These are phyloP conservation scores for Mus pahari DNA, from an alignment of 2,113 vertebrate genomes.

Conservation along the genomic window DNA sequence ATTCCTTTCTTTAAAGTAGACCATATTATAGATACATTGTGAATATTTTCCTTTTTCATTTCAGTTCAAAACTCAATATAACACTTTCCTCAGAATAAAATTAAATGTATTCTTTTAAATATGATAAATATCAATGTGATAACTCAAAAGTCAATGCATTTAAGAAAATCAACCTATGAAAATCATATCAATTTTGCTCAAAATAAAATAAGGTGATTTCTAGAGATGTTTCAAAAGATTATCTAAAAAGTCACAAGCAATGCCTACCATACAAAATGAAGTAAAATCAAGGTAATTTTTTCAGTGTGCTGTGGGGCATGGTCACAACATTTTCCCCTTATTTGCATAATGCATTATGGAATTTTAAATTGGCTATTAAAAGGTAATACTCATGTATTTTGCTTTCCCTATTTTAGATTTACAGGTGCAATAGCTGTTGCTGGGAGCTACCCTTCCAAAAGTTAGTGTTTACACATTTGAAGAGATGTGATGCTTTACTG, in stretches of 20 bases:
- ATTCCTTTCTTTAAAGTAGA: neutral
- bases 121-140: neutral
- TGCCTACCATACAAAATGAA: constrained; percentile 21
- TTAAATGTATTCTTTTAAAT: neutral
- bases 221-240: neutral
- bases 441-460: constrained; percentile 69
- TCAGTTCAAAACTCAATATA: neutral
- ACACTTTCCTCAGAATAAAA: neutral
- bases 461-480: constrained; percentile 72
- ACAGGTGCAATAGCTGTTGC: constrained; percentile 43
- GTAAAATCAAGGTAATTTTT: neutral
- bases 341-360: neutral
- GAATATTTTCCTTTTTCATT: neutral
- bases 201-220: neutral
- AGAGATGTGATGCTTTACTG: constrained; percentile 78
- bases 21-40: neutral
- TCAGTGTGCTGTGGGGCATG: neutral
- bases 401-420: constrained; percentile 53
- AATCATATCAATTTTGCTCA: neutral
- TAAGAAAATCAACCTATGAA: neutral
- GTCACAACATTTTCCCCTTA: neutral
- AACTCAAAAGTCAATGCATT: neutral
- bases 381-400: neutral
- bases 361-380: constrained; percentile 59
- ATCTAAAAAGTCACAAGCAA: neutral